These are phyloP conservation scores for Toxotes jaculatrix DNA, from an alignment of 2,113 vertebrate genomes.

Conservation along the genomic window DNA sequence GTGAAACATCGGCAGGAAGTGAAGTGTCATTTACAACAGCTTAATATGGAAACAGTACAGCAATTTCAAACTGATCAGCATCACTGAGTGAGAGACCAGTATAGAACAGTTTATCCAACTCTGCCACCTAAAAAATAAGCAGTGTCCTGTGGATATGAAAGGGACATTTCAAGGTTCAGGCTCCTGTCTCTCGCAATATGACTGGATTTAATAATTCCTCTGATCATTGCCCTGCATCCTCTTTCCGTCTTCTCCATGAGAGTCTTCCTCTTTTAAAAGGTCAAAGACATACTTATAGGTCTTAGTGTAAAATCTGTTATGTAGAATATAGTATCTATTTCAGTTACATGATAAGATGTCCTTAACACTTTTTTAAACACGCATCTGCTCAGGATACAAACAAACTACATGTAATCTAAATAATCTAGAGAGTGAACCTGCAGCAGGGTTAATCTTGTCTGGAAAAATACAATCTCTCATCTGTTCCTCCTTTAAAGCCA, in stretches of 20 bases:
- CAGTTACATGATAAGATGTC: no score
- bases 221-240: neutral
- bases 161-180: neutral
- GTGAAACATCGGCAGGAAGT: neutral
- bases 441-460: conserved; percentile 35
- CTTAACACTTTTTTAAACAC: neutral
- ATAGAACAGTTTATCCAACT: no score
- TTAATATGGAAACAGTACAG: no score
- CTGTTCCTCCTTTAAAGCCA: conserved; percentile 46
- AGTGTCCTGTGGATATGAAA: neutral
- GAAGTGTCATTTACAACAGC: neutral
- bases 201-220: neutral
- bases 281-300: neutral
- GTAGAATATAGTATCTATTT: no score
- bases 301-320: neutral
- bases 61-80: no score
- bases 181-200: neutral
- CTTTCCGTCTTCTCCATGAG: neutral
- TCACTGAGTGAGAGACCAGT: no score
- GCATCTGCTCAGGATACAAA: neutral
- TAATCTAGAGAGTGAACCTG: conserved; percentile 1
- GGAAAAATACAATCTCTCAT: conserved; percentile 57
- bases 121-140: neutral
- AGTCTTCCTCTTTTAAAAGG: neutral
- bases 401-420: neutral